Evolutionary conservation across 1,140 invertebrate genomes (phyloP), one percentile per base, ranked within the genome.

Genomic region (Macrocentrus cingulum): DNA sequence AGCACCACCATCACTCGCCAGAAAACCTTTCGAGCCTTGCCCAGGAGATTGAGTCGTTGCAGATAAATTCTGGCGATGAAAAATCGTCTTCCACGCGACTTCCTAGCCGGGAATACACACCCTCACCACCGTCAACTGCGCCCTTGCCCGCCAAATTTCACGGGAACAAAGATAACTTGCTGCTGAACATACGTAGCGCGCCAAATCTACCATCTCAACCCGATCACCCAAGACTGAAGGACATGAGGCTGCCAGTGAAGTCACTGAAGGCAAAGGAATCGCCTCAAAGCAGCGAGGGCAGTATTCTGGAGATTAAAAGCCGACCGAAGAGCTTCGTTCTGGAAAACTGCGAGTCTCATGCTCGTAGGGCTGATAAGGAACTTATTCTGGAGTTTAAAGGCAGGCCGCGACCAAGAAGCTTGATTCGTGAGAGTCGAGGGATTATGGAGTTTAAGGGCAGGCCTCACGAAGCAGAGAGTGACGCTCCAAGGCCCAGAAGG

Each of bases 61-160:
- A 85, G 57, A 75, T 83, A n/a, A 83, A 84, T 60, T 82, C 84
- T 37, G 80, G 82, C 49, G 83, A 86, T 66, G 82, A 75, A 64
- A 76, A 77, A 59, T 76, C 72, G 20, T 75, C 58, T 46, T 76
- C 68, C 23, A 69, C 67, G 29, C 69, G 74, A 54, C 45, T 80
- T 56, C 72, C 76, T 1, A 65, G 75, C 32, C 76, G 85, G 41
- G 82, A 85, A 9, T 90, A 87, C 62, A 88, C 88, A 1, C 88
- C 88, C 6, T 89, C 89, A 9, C 88, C 90, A 13, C 89, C 90
- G 16, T 90, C 90, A 18, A 91, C 89, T 9, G 89, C 88, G 1
- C 89, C 89, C 11, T 74, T 91, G 56, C 89, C 90, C 1, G 84
- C 88, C 56, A 91, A 91, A 74, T 91, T 91, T 77, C 88, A 89